These are phyloP conservation scores for Scartelaos histophorus DNA, from an alignment of 2,113 vertebrate species.

Conservation along the genomic window DNA sequence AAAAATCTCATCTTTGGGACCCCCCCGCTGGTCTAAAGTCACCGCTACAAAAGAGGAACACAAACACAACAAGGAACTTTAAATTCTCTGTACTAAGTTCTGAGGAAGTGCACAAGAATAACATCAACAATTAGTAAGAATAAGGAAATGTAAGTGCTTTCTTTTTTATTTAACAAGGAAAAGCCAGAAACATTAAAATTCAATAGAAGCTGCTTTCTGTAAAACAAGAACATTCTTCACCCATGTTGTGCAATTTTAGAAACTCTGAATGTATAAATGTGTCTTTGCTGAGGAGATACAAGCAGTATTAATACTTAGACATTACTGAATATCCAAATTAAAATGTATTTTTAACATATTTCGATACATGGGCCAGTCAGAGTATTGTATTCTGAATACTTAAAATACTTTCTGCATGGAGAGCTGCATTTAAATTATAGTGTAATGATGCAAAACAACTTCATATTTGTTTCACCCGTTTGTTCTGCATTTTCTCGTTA, in stretches of 20 bases:
- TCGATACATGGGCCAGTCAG: too few species aligned
- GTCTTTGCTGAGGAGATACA: too few species aligned
- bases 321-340: too few species aligned
- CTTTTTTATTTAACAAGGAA: neutral
- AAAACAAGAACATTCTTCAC: neutral
- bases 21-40: slow-evolving; percentile 41
- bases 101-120: neutral
- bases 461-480: too few species aligned
- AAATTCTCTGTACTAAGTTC: neutral
- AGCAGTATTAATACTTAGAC: too few species aligned
- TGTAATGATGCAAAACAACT: too few species aligned
- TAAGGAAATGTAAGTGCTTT: neutral
- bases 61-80: neutral
- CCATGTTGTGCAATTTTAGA: neutral
- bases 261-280: too few species aligned
- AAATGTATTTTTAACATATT: too few species aligned
- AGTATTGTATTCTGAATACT: too few species aligned
- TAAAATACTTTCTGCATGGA: too few species aligned
- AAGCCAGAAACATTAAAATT: neutral
- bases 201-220: neutral
- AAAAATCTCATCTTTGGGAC: slow-evolving; percentile 77
- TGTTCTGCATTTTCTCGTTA: too few species aligned
- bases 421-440: too few species aligned
- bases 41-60: slow-evolving; percentile 37
- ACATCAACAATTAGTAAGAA: neutral